A percentile compares a stretch with the other conserved stretches of the same genome.
phyloP scores from a whole-genome alignment of 30 jellyfish, hydroid and myxozoan genomes.

The Phacellophora camtschatica region DNA sequence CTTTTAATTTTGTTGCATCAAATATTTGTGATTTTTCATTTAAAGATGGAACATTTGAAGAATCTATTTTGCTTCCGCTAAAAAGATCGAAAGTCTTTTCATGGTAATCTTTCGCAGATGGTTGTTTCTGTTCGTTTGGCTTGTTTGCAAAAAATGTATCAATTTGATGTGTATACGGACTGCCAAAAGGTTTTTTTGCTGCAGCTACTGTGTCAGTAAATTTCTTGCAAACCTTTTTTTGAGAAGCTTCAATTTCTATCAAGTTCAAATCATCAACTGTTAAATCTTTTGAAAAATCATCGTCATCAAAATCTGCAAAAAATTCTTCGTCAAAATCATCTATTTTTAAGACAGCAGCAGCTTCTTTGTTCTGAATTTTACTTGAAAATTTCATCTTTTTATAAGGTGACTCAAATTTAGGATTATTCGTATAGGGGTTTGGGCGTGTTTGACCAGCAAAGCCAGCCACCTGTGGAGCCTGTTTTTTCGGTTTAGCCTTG shows the following conservation, averaged over 20 bases:
- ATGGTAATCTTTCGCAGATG: not conserved
- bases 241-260: constrained; percentile 50
- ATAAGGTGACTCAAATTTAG: not conserved
- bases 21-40: not conserved
- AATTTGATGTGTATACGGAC: not conserved
- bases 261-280: constrained; percentile 39
- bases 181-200: not conserved
- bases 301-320: constrained; percentile 35
- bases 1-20: not conserved
- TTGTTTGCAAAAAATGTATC: not conserved
- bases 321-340: constrained; percentile 32
- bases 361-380: not conserved
- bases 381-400: not conserved
- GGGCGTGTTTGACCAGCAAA: not conserved
- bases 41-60: not conserved
- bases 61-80: not conserved
- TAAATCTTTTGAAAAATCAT: constrained; percentile 50
- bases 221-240: not conserved
- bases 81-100: constrained; percentile 45
- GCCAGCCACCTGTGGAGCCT: not conserved
- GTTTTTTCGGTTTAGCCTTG: too few species aligned
- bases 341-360: not conserved
- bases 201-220: not conserved
- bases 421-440: not conserved
- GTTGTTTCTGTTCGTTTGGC: not conserved